Percentiles rank a stretch among this genome's conserved stretches.
Conservation (phyloP, 2,888 invertebrate genomes). For the Bimastos eiseni region DNA sequence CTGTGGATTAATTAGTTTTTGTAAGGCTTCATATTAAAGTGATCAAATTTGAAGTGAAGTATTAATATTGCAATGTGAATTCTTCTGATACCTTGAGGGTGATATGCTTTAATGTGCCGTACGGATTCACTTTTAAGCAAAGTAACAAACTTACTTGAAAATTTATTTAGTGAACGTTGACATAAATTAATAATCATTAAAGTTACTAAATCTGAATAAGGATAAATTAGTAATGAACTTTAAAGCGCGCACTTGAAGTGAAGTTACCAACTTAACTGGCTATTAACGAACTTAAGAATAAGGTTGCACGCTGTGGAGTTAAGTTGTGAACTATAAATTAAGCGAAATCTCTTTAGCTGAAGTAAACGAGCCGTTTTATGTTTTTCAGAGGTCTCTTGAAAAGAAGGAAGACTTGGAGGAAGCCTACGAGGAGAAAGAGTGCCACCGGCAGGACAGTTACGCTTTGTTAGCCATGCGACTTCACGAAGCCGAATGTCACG, state of each 20-base stretch:
- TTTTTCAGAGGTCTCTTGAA: not conserved
- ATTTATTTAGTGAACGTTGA: not conserved
- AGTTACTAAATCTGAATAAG: not conserved
- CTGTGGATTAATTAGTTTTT: too few species aligned
- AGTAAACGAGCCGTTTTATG: not conserved
- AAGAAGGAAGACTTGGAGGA: not conserved
- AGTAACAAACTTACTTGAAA: not conserved
- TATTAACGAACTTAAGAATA: not conserved
- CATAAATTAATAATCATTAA: not conserved
- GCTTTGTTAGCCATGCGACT: constrained; percentile 17
- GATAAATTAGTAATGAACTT: not conserved
- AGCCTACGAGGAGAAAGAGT: not conserved
- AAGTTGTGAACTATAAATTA: not conserved
- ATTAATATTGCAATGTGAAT: too few species aligned
- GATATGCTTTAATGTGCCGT: too few species aligned
- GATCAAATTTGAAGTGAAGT: too few species aligned
- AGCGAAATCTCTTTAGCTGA: not conserved
- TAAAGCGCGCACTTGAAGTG: not conserved
- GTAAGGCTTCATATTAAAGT: too few species aligned
- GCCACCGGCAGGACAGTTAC: not conserved
- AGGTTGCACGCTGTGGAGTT: not conserved
- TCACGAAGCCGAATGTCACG: constrained; percentile 4
- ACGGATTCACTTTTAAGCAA: not conserved
- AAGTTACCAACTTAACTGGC: not conserved
- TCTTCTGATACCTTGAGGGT: too few species aligned